These are phyloP conservation scores for Daphoenositta chrysoptera DNA, from an alignment of 2,113 vertebrate genomes.

Conservation along the genomic window DNA sequence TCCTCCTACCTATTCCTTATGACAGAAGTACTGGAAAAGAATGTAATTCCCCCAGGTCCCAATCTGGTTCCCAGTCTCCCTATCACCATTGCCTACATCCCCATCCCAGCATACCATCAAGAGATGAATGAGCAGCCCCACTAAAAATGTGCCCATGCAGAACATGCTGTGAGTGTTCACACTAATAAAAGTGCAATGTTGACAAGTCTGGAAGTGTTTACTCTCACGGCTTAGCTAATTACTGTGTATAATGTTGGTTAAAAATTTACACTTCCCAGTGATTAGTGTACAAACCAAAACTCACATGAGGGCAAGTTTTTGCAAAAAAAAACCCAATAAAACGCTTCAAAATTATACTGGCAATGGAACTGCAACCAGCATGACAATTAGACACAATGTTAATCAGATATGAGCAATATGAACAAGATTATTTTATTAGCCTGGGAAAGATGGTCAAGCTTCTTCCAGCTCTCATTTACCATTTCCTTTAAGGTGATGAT, in stretches of 20 bases:
- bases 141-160: not conserved
- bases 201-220: not conserved
- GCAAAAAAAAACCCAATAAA: not conserved
- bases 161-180: not conserved
- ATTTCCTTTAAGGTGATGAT: not conserved
- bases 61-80: not conserved
- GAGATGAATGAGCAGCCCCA: not conserved
- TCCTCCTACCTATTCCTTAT: not conserved
- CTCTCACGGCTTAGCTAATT: not conserved
- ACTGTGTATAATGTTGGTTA: not conserved
- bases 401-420: not conserved
- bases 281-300: not conserved
- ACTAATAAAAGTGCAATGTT: not conserved
- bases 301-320: not conserved
- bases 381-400: not conserved
- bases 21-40: not conserved
- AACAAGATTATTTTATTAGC: not conserved
- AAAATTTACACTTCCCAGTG: not conserved
- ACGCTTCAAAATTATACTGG: not conserved
- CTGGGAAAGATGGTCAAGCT: not conserved
- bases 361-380: not conserved
- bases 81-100: not conserved
- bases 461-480: not conserved
- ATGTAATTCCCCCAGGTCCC: not conserved
- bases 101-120: not conserved